Evolutionary conservation across 2,797 vertebrate genomes (phyloP).

Genomic region (Peromyscus eremicus): DNA sequence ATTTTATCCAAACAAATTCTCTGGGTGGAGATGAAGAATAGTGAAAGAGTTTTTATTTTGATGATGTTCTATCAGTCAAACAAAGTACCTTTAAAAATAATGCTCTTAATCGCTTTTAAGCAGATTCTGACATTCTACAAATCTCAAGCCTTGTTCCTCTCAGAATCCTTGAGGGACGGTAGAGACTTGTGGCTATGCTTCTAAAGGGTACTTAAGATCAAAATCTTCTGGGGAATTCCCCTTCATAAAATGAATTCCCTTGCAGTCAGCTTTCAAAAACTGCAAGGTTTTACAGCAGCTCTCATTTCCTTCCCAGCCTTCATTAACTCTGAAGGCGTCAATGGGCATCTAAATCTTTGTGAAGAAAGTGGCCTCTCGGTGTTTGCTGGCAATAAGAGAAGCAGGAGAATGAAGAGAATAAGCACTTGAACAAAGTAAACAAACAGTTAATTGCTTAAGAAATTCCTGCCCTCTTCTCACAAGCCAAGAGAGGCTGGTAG

Average conservation of each 20-base stretch:
- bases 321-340: slow-evolving; percentile 75
- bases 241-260: slow-evolving; percentile 68
- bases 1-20: slow-evolving; percentile 48
- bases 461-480: slow-evolving; percentile 50
- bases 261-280: slow-evolving; percentile 72
- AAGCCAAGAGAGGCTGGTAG: not conserved
- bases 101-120: slow-evolving; percentile 61
- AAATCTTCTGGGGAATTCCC: slow-evolving; percentile 62
- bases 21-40: slow-evolving; percentile 49
- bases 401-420: slow-evolving; percentile 36
- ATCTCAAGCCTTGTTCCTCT: slow-evolving; percentile 55
- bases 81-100: slow-evolving; percentile 62
- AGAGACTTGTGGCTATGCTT: not conserved
- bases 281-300: slow-evolving; percentile 73
- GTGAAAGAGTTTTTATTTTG: slow-evolving; percentile 51
- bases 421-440: slow-evolving; percentile 59
- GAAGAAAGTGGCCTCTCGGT: slow-evolving; percentile 10
- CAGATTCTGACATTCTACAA: slow-evolving; percentile 63
- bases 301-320: slow-evolving; percentile 76
- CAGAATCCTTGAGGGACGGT: slow-evolving; percentile 35
- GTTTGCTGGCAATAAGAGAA: slow-evolving; percentile 63
- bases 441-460: slow-evolving; percentile 40
- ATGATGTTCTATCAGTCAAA: slow-evolving; percentile 49
- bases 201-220: slow-evolving; percentile 60
- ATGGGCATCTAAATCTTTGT: slow-evolving; percentile 49